These are phyloP conservation scores for Scyliorhinus canicula DNA, from an alignment of 2,797 vertebrate genomes.

Conservation along the genomic window DNA sequence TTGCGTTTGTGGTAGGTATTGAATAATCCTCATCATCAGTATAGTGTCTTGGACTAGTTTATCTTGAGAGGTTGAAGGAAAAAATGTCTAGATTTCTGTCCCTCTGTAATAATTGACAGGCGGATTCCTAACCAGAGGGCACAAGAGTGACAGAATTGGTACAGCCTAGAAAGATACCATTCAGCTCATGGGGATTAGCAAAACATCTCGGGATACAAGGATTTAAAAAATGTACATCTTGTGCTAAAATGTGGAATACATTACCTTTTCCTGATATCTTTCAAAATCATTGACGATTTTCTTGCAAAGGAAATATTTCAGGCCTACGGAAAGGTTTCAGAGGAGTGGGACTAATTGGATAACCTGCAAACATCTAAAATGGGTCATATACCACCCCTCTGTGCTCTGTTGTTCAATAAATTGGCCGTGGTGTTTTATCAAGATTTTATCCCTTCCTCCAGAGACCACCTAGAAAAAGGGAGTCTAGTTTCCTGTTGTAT, in stretches of 20 bases:
- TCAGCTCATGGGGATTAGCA: not conserved
- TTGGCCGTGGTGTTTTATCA: not conserved
- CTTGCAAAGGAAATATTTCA: not conserved
- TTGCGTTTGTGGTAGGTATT: not conserved
- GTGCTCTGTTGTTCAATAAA: not conserved
- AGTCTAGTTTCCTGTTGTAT: not conserved
- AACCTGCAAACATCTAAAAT: not conserved
- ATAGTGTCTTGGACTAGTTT: not conserved
- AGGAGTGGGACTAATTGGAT: not conserved
- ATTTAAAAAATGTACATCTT: too few relatives aligned
- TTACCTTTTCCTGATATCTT: not conserved
- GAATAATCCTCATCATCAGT: not conserved
- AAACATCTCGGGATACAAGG: not conserved
- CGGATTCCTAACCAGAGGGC: not conserved
- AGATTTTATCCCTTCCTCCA: not conserved
- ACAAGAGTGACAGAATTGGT: too few relatives aligned
- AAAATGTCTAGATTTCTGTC: not conserved
- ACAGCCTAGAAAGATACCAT: too few relatives aligned
- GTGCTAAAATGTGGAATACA: not conserved
- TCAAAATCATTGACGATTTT: not conserved
- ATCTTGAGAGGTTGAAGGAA: not conserved
- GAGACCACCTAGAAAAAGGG: not conserved
- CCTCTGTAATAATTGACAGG: not conserved
- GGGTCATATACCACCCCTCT: not conserved
- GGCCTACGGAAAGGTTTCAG: not conserved